Evolutionary conservation across 2,113 vertebrate species (phyloP).

Genomic region (Lampris incognitus): DNA sequence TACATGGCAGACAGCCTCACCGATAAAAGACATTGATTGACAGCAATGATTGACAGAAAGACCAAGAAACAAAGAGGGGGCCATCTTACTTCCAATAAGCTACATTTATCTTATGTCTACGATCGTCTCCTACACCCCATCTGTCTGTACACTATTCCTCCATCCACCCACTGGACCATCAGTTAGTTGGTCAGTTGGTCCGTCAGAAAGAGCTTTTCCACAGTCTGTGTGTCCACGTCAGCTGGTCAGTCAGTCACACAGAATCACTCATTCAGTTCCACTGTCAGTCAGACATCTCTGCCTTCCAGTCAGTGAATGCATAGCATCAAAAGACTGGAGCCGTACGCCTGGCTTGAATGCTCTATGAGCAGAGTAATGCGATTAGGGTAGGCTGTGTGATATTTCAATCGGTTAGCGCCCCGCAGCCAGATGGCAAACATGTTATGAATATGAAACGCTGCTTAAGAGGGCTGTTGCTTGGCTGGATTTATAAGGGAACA

Average conservation of each 20-base stretch:
- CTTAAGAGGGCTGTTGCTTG: conserved; percentile 53
- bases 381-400: conserved; percentile 78
- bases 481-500: conserved; percentile 46
- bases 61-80: too few species aligned
- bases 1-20: too few species aligned
- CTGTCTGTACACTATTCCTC: not conserved
- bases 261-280: conserved; percentile 35
- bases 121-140: not conserved
- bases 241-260: conserved; percentile 13
- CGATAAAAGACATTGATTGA: too few species aligned
- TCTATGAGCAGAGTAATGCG: conserved; percentile 74
- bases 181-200: conserved; percentile 9
- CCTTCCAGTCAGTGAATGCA: conserved; percentile 49
- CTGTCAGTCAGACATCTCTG: conserved; percentile 47
- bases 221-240: conserved; percentile 13
- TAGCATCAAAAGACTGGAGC: conserved; percentile 57
- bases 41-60: too few species aligned
- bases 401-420: conserved; percentile 74
- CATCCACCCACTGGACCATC: not conserved
- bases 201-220: conserved; percentile 10
- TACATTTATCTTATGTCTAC: too few species aligned
- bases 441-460: conserved; percentile 72
- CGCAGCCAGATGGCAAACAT: conserved; percentile 67
- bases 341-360: conserved; percentile 54
- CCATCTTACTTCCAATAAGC: too few species aligned